Evolutionary conservation across 2,113 vertebrate species (phyloP).

Genomic region (Peromyscus polionotus): DNA sequence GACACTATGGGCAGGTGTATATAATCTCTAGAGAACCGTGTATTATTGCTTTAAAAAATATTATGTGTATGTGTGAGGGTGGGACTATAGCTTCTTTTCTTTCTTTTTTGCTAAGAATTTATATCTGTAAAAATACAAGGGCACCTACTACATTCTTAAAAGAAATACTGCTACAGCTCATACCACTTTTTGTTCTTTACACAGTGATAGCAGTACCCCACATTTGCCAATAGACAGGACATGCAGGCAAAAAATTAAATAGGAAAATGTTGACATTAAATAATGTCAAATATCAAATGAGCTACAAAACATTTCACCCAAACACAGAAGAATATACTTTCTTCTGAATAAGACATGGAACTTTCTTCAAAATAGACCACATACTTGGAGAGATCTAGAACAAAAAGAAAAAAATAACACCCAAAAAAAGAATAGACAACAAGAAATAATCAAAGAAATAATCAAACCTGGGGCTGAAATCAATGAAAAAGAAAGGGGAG

Average conservation of each 20-base stretch:
- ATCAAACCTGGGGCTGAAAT: not conserved
- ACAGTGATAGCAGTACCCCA: not conserved
- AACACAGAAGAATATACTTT: not conserved
- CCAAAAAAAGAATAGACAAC: not conserved
- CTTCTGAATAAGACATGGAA: not conserved
- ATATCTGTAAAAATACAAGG: not conserved
- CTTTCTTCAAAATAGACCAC: not conserved
- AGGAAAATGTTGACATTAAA: not conserved
- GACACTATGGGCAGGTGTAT: not conserved
- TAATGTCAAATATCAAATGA: not conserved
- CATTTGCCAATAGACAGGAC: too few relatives aligned
- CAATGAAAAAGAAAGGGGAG: not conserved
- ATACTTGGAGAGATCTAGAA: not conserved
- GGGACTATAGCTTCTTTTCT: not conserved
- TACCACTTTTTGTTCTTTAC: not conserved
- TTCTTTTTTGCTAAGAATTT: not conserved
- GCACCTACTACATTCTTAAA: not conserved
- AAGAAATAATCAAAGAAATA: not conserved
- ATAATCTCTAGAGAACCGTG: not conserved
- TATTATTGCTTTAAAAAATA: not conserved
- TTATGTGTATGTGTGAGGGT: not conserved
- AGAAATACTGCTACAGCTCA: not conserved
- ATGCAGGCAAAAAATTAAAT: not conserved
- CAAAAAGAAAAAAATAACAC: not conserved
- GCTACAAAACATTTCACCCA: not conserved